Evolutionary conservation across 2,888 invertebrate species (phyloP).

Genomic region (Amorpha juglandis): DNA sequence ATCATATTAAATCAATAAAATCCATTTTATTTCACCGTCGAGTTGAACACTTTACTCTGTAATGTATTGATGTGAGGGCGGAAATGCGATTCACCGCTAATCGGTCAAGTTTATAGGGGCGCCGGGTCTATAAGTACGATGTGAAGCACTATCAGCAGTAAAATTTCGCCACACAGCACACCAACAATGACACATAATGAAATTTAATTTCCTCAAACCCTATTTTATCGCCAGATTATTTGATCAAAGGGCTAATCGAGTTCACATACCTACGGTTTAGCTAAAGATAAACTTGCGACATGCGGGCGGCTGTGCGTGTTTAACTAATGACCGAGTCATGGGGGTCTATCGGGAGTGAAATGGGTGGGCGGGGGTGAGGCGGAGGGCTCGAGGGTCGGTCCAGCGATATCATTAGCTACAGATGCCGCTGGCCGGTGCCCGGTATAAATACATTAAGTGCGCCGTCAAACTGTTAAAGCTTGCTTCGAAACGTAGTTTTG

Average conservation of each 20-base stretch:
- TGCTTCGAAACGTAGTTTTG: slow-evolving; percentile 62
- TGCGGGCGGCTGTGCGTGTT: slow-evolving; percentile 83
- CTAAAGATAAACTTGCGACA: slow-evolving; percentile 84
- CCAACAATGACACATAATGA: slow-evolving; percentile 76
- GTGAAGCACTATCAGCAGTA: slow-evolving; percentile 12
- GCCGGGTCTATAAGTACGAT: neutral
- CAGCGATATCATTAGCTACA: slow-evolving; percentile 83
- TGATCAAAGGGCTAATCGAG: slow-evolving; percentile 84
- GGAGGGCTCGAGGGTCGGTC: slow-evolving; percentile 54
- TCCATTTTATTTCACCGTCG: neutral
- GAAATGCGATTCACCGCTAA: slow-evolving; percentile 8
- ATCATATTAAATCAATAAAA: no score
- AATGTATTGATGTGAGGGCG: neutral
- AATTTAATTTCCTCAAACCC: slow-evolving; percentile 81
- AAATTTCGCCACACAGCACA: slow-evolving; percentile 30
- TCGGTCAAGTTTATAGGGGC: slow-evolving; percentile 20
- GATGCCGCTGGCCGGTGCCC: slow-evolving; percentile 77
- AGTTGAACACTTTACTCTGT: neutral
- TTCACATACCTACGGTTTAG: slow-evolving; percentile 82
- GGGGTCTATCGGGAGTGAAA: slow-evolving; percentile 53
- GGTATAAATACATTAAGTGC: slow-evolving; percentile 83
- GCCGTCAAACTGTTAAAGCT: slow-evolving; percentile 80
- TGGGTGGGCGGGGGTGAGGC: slow-evolving; percentile 35
- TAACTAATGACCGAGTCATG: slow-evolving; percentile 83
- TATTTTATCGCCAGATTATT: slow-evolving; percentile 82